These are phyloP conservation scores for Tympanuchus pallidicinctus DNA, from an alignment of 2,113 vertebrate species.

Conservation along the genomic window DNA sequence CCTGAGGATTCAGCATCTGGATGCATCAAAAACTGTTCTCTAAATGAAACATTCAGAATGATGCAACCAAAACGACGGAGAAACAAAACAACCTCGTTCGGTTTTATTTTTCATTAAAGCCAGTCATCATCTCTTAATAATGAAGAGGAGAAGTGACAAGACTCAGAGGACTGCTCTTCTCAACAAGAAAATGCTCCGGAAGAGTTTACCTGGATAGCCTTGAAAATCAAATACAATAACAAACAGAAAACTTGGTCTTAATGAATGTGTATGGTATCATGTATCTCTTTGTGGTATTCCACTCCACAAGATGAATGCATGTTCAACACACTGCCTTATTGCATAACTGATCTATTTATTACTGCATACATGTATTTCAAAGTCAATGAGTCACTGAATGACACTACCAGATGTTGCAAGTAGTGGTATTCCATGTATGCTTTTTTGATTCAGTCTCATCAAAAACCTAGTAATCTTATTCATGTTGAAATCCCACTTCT, in stretches of 20 bases:
- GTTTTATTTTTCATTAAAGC: constrained; percentile 81
- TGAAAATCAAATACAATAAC: constrained; percentile 81
- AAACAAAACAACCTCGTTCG: constrained; percentile 70
- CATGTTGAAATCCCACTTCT: constrained; percentile 62
- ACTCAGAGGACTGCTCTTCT: constrained; percentile 81
- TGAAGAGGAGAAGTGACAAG: constrained; percentile 73
- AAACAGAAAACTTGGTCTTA: constrained; percentile 78
- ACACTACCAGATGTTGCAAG: constrained; percentile 73
- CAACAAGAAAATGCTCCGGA: constrained; percentile 81
- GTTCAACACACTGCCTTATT: constrained; percentile 94
- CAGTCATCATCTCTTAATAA: constrained; percentile 80
- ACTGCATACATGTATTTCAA: constrained; percentile 79
- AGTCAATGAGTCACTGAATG: constrained; percentile 72
- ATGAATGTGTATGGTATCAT: constrained; percentile 89
- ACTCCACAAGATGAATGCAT: constrained; percentile 87
- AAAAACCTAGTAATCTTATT: constrained; percentile 72
- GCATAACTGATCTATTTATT: constrained; percentile 94
- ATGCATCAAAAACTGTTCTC: constrained; percentile 76
- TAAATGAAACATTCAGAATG: constrained; percentile 76
- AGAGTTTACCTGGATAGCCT: constrained; percentile 90
- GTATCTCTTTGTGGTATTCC: constrained; percentile 82
- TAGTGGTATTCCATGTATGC: constrained; percentile 57
- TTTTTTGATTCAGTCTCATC: constrained; percentile 75
- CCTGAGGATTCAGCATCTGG: constrained; percentile 84
- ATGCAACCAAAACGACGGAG: constrained; percentile 74